These are phyloP conservation scores for Oreochromis tanganicae DNA, from an alignment of 2,113 vertebrate species.

Conservation along the genomic window DNA sequence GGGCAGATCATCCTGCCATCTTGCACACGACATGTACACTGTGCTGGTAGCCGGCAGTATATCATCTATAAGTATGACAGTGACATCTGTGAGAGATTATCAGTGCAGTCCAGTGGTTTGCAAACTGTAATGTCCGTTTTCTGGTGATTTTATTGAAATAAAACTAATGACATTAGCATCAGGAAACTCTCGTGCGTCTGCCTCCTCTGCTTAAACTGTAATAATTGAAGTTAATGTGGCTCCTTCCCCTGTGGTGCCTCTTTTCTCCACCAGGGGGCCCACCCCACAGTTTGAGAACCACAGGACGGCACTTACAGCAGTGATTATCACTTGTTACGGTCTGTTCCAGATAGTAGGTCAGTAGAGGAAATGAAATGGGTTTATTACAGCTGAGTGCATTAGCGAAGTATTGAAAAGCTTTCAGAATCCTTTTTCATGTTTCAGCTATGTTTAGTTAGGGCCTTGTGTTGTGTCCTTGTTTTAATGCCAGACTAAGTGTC, in stretches of 20 bases:
- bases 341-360: not conserved
- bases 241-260: not conserved
- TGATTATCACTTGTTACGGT: not conserved
- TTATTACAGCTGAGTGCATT: not conserved
- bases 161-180: not conserved
- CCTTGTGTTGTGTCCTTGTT: not conserved
- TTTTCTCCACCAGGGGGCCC: not conserved
- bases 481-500: not conserved
- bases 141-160: not conserved
- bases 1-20: not conserved
- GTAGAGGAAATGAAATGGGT: not conserved
- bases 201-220: not conserved
- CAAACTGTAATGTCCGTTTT: not conserved
- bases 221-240: not conserved
- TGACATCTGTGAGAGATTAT: not conserved
- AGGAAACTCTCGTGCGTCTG: not conserved
- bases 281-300: not conserved
- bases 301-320: not conserved
- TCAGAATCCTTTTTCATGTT: conserved; percentile 1
- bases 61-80: not conserved
- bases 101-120: not conserved
- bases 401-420: not conserved
- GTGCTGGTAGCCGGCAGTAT: not conserved
- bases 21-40: not conserved
- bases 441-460: not conserved